Conservation (phyloP, 2,888 invertebrate species). For the Tiliacea aurago region DNA sequence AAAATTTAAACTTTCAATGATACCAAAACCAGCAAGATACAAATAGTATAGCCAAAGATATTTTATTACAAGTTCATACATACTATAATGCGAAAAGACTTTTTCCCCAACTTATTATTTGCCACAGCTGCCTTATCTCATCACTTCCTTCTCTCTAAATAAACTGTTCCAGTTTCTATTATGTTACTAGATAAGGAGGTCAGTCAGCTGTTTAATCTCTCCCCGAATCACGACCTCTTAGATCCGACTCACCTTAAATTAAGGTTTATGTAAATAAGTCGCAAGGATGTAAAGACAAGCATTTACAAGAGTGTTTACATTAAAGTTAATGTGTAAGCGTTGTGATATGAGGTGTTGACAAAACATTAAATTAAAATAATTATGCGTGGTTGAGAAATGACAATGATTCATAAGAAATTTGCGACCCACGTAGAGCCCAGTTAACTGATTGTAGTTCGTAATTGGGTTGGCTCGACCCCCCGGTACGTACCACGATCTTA, state of each 20-base stretch:
- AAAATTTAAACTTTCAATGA: too few species aligned
- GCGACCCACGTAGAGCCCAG: too few species aligned
- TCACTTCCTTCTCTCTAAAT: conserved; percentile 28
- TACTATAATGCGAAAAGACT: too few species aligned
- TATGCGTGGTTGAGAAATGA: neutral
- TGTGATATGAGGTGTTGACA: conserved; percentile 5
- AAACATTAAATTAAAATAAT: conserved; percentile 17
- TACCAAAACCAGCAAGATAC: too few species aligned
- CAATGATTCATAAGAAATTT: conserved; percentile 17
- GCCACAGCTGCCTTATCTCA: conserved; percentile 13
- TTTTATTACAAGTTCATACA: too few species aligned
- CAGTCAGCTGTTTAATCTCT: conserved; percentile 29
- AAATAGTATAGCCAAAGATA: too few species aligned
- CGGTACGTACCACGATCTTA: too few species aligned
- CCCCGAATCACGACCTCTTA: neutral
- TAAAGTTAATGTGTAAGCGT: neutral
- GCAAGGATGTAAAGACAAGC: conserved; percentile 22
- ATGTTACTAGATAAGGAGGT: conserved; percentile 25
- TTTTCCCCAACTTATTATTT: too few species aligned
- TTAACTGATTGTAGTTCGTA: too few species aligned
- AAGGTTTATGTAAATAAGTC: conserved; percentile 27
- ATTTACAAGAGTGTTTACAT: conserved; percentile 36
- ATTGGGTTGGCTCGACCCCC: too few species aligned
- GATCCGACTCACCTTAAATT: conserved; percentile 18
- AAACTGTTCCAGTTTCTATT: neutral